Evolutionary conservation across 2,888 invertebrate species (phyloP), one percentile per base, ranked within the genome.

Genomic region (Tholera decimalis): DNA sequence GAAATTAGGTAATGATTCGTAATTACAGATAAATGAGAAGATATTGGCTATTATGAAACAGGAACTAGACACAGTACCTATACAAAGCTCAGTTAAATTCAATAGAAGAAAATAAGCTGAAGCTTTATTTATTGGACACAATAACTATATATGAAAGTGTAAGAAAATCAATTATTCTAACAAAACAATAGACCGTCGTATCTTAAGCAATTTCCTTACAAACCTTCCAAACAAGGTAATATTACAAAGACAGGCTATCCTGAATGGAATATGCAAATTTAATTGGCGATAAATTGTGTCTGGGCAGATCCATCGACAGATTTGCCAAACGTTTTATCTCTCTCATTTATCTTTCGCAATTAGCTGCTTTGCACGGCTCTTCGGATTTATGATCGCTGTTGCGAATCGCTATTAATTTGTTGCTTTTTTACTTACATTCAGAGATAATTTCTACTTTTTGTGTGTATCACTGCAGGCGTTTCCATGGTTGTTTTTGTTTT

Each of bases 301-400:
- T 37, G 54, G 56, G 61, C 73, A 37, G 66, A 81, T 79, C 55
- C 56, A 75, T 76, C 63, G 69, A 62, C 49, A 73, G 65, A 80
- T 81, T 81, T 81, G 67, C 70, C 63, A 75, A 80, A 82, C 73
- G 71, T 67, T 80, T 72, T 77, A 78, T 78, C 73, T 73, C 58
- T 57, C 50, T 73, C 65, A 75, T 81, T 79, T 66, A 80, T 82
- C 72, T 58, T 43, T 58, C 46, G 73, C 72, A 75, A 77, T 80
- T 79, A 81, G 74, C 63, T 60, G 80, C 56, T 71, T 74, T 71
- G 64, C 80, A 69, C 80, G 80, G 72, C 53, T 66, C 41, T 73
- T 20, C 58, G 62, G 64, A 75, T 78, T 81, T 78, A 80, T 70
- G 73, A 67, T 63, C 61, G 54, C 30, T 49, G 61, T 53, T 63